Conservation (phyloP, 2,797 vertebrate species). For the Carduelis carduelis region DNA sequence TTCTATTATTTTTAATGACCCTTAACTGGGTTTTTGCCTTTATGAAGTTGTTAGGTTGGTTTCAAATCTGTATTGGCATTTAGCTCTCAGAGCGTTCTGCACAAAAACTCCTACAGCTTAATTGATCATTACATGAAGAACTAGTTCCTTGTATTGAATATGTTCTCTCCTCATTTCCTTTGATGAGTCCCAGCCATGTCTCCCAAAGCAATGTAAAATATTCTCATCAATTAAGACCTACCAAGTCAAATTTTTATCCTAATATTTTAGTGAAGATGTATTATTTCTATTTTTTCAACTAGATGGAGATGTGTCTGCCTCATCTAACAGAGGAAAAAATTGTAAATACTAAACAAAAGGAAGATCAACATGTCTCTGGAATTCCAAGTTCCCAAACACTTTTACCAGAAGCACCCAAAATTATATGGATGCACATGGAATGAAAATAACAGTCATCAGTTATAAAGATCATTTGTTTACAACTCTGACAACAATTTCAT, state of each 20-base stretch:
- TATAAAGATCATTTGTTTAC: background rate
- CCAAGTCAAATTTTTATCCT: background rate
- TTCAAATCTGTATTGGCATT: background rate
- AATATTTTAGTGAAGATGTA: background rate
- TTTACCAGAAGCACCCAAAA: background rate
- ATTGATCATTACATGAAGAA: background rate
- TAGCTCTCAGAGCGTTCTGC: background rate
- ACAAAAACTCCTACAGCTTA: background rate
- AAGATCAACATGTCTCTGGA: background rate
- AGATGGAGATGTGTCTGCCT: background rate
- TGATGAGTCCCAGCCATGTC: background rate
- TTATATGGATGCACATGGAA: background rate
- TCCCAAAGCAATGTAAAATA: slow-evolving; percentile 23
- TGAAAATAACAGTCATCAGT: background rate
- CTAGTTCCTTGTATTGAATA: background rate
- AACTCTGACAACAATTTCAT: background rate
- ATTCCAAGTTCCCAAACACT: background rate
- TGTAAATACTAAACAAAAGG: background rate
- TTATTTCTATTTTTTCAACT: background rate
- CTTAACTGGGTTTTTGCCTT: background rate
- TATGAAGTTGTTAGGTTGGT: background rate
- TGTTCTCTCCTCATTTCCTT: slow-evolving; percentile 6
- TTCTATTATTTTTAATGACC: background rate
- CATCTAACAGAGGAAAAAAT: background rate
- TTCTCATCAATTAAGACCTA: slow-evolving; percentile 17